These are phyloP conservation scores for Herpetotheres cachinnans DNA, from an alignment of 2,113 vertebrate genomes.

Conservation along the genomic window DNA sequence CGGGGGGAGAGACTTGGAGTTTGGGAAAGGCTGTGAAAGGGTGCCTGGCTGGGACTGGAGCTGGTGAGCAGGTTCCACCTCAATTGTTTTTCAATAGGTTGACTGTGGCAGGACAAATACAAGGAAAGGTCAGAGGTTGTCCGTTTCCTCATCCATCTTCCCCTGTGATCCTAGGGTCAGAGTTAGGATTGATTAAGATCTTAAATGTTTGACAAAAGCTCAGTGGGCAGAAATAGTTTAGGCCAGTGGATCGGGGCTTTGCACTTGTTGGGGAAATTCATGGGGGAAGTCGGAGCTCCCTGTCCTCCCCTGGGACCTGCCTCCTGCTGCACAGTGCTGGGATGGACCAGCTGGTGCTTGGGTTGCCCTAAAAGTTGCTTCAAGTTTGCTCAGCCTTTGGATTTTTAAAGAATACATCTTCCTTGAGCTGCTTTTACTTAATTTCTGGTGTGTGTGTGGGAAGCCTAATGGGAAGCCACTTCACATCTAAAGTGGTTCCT, in stretches of 20 bases:
- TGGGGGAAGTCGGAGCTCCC: conserved; percentile 28
- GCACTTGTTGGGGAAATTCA: conserved; percentile 68
- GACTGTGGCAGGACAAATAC: conserved; percentile 77
- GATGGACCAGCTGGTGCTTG: background rate
- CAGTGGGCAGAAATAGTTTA: conserved; percentile 61
- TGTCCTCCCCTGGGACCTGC: background rate
- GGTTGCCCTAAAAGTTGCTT: background rate
- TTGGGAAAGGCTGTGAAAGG: conserved; percentile 42
- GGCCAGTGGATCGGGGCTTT: conserved; percentile 1
- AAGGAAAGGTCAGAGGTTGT: conserved; percentile 84
- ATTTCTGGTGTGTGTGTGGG: background rate
- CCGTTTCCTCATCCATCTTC: conserved; percentile 92
- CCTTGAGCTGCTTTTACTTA: background rate
- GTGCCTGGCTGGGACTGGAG: conserved; percentile 62
- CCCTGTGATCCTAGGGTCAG: conserved; percentile 79
- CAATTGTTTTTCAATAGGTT: conserved; percentile 78
- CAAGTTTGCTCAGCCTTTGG: conserved; percentile 39
- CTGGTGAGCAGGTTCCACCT: conserved; percentile 79
- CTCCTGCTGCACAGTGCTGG: background rate
- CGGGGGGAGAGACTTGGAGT: background rate
- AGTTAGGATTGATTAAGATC: conserved; percentile 93
- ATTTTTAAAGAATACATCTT: background rate
- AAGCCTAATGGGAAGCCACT: background rate
- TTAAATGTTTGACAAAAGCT: conserved; percentile 88
- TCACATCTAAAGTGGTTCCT: background rate